phyloP scores from a whole-genome alignment of 2,797 vertebrate species.

The Tenualosa ilisha region DNA sequence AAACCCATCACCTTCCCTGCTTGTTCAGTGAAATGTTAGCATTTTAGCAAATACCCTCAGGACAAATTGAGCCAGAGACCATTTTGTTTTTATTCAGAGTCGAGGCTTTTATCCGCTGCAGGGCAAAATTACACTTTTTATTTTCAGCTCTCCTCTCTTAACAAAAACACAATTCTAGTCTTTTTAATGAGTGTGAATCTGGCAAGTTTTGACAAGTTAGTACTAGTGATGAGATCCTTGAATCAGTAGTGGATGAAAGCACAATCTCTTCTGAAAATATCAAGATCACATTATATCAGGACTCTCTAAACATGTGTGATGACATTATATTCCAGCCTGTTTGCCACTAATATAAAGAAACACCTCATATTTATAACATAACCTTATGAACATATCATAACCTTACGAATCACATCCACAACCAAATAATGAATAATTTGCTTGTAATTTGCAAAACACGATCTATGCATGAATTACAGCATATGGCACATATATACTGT shows the following conservation, averaged over 20 bases:
- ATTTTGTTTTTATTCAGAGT: background rate
- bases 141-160: conserved; percentile 12
- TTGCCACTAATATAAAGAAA: background rate
- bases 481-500: too few relatives aligned
- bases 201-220: background rate
- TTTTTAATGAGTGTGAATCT: background rate
- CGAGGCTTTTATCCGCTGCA: background rate
- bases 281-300: background rate
- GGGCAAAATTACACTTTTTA: conserved; percentile 18
- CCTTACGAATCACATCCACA: background rate
- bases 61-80: conserved; percentile 23
- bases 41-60: conserved; percentile 15
- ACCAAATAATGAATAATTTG: background rate
- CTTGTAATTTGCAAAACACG: too few relatives aligned
- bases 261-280: background rate
- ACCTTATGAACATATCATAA: background rate
- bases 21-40: conserved; percentile 26
- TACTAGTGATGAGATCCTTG: background rate
- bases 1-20: conserved; percentile 63
- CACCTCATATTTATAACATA: background rate
- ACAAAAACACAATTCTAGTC: background rate
- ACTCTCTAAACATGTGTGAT: background rate
- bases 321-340: background rate
- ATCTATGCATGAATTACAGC: too few relatives aligned
- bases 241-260: background rate